Percentiles rank a stretch among this genome's conserved stretches.
Conservation (phyloP, 2,797 vertebrate genomes). For the Falco berigora region DNA sequence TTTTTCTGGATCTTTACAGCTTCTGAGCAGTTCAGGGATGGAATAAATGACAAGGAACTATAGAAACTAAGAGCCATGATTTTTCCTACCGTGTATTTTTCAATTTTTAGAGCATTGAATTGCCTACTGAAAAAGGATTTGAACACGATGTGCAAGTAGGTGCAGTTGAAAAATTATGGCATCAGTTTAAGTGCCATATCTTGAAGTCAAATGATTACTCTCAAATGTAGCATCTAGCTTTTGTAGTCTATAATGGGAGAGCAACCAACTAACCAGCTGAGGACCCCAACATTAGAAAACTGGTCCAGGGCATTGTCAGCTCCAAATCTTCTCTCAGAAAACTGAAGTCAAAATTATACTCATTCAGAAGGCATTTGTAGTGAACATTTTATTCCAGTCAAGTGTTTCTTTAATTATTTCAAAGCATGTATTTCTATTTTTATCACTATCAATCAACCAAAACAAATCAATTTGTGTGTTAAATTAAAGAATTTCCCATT, state of each 20-base stretch:
- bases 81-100: neutral
- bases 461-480: constrained; percentile 6
- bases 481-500: constrained; percentile 11
- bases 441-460: constrained; percentile 1
- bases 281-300: neutral
- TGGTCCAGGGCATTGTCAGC: neutral
- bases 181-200: neutral
- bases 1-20: neutral
- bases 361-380: neutral
- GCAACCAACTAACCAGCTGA: neutral
- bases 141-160: neutral
- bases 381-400: neutral
- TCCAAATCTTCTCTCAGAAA: neutral
- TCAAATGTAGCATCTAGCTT: neutral
- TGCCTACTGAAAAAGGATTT: neutral
- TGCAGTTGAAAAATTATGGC: neutral
- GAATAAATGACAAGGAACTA: neutral
- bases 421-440: constrained; percentile 8
- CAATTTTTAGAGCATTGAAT: neutral
- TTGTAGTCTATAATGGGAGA: neutral
- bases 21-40: neutral
- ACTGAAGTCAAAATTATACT: neutral
- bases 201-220: neutral
- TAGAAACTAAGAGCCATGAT: neutral
- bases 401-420: neutral